phyloP scores from a whole-genome alignment of 2,113 vertebrate genomes.

The Coregonus clupeaformis region DNA sequence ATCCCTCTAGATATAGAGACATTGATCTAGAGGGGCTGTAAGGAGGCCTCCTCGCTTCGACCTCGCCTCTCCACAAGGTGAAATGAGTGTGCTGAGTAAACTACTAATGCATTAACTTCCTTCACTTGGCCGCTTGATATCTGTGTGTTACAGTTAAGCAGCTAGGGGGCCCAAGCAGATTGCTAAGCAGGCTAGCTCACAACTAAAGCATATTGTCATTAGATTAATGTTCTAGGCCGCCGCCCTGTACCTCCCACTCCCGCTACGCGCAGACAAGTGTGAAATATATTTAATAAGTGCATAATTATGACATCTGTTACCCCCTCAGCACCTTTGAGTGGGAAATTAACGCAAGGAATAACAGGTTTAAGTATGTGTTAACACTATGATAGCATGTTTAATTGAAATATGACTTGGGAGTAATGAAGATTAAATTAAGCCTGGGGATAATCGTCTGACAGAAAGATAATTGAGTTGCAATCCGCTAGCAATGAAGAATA shows the following conservation, averaged over 20 bases:
- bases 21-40: slow-evolving; percentile 17
- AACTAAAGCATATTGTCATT: slow-evolving; percentile 74
- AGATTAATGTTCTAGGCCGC: slow-evolving; percentile 75
- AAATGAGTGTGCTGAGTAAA: slow-evolving; percentile 46
- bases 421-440: slow-evolving; percentile 94
- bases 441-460: slow-evolving; percentile 89
- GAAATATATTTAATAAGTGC: slow-evolving; percentile 85
- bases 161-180: slow-evolving; percentile 48
- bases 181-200: slow-evolving; percentile 58
- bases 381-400: slow-evolving; percentile 83
- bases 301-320: slow-evolving; percentile 96
- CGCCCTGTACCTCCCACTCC: slow-evolving; percentile 38
- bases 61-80: slow-evolving; percentile 21
- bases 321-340: slow-evolving; percentile 81
- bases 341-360: slow-evolving; percentile 86
- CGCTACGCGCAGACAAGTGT: slow-evolving; percentile 70
- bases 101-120: slow-evolving; percentile 60
- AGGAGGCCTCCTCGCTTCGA: slow-evolving; percentile 17
- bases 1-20: background rate
- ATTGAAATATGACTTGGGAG: slow-evolving; percentile 89
- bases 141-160: slow-evolving; percentile 62
- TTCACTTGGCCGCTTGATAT: slow-evolving; percentile 40
- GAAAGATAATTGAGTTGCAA: slow-evolving; percentile 89
- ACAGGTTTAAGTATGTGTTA: slow-evolving; percentile 86
- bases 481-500: slow-evolving; percentile 77